Conservation (phyloP, 2,888 invertebrate genomes). For the Artemia sinica region DNA sequence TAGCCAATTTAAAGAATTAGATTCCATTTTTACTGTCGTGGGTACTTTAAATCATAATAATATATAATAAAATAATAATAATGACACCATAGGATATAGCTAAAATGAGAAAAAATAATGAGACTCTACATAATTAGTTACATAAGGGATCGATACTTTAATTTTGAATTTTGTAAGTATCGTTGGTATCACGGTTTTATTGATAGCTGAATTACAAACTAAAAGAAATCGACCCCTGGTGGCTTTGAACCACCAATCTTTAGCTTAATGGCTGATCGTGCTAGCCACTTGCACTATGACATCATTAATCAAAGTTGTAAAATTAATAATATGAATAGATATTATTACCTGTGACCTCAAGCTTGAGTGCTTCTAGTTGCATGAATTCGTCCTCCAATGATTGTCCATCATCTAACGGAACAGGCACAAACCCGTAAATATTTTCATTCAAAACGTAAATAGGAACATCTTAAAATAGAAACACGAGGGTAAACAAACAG, state of each 20-base stretch:
- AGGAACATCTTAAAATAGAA: slow-evolving; percentile 37
- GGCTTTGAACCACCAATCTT: too few species aligned
- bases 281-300: slow-evolving; percentile 21
- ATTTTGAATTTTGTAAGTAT: too few species aligned
- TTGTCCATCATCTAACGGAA: slow-evolving; percentile 56
- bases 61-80: too few species aligned
- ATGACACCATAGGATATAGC: slow-evolving; percentile 3
- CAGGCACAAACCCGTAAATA: slow-evolving; percentile 59
- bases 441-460: slow-evolving; percentile 63
- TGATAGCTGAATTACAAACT: too few species aligned
- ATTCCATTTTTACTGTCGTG: too few species aligned
- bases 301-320: slow-evolving; percentile 29
- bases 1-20: too few species aligned
- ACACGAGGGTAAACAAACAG: too few species aligned
- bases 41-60: too few species aligned
- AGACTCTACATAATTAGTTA: slow-evolving; percentile 28
- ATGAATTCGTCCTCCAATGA: slow-evolving; percentile 45
- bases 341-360: slow-evolving; percentile 49
- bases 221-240: too few species aligned
- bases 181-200: too few species aligned
- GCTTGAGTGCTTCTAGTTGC: slow-evolving; percentile 54
- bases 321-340: background rate
- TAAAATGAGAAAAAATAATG: slow-evolving; percentile 9
- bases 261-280: too few species aligned
- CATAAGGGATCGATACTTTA: too few species aligned